Evolutionary conservation across 1,140 invertebrate species (phyloP), one percentile per base, ranked within the genome.

Genomic region (Lasioglossum baleicum): DNA sequence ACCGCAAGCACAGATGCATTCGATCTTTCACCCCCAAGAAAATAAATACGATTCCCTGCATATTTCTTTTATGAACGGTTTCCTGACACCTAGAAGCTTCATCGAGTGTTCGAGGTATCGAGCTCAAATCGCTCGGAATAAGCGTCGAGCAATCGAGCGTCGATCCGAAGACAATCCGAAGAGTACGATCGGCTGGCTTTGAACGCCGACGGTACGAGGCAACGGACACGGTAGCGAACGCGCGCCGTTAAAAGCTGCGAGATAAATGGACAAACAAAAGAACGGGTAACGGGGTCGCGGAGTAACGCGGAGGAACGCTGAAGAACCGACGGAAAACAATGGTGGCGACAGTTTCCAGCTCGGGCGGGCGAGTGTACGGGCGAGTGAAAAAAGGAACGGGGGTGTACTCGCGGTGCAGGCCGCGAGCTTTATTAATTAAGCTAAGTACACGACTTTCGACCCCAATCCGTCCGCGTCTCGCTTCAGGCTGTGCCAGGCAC

Each of bases 381-480:
- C 6, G 20, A n/a, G 22, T 48, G n/a, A 65, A 73, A 44, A 31
- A 35, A 35, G 35, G 20, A 31, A 42, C 35, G 72, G 51, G 51
- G 11, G 56, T 17, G 51, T 61, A 8, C 61, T 42, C 70, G 70
- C 48, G 70, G 48, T 68, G 2, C 64, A 31, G n/a, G n/a, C 65
- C 48, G 44, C 64, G 64, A 75, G 78, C 72, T 68, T 75, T 80
- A 80, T 80, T 80, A 80, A 80, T 80, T 80, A 80, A 80, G 78
- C 53, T 80, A 80, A 80, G 72, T 80, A 80, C 78, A 80, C 64
- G 78, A 80, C 78, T 80, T 80, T 80, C 64, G 72, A 80, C 78
- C 72, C 64, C 72, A 53, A 80, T 80, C 64, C 65, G 64, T 66
- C 73, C 35, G 35, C n/a, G 35, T 15, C 44, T 80, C 51, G 78